phyloP scores from a whole-genome alignment of 1,140 invertebrate species.

The Gryllus bimaculatus region DNA sequence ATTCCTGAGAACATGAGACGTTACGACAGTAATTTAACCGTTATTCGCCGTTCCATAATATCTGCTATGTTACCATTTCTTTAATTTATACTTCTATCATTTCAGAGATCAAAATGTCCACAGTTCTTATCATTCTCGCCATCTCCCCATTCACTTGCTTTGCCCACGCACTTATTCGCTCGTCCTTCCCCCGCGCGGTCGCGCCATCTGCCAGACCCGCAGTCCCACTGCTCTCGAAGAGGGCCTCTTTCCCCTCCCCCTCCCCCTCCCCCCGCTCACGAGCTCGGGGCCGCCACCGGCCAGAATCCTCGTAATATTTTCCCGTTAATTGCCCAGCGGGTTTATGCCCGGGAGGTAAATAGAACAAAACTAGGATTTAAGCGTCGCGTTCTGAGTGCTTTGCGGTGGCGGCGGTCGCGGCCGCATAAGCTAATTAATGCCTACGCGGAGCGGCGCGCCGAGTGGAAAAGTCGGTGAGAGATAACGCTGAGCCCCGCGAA shows the following conservation, averaged over 20 bases:
- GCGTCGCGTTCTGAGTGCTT: background rate
- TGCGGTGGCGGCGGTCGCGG: background rate
- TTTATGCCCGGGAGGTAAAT: background rate
- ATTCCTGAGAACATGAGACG: too few relatives aligned
- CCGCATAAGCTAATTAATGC: slow-evolving; percentile 4
- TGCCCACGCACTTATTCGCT: background rate
- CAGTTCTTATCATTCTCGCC: background rate
- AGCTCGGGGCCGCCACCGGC: background rate
- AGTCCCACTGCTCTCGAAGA: too few relatives aligned
- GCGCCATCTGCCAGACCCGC: background rate
- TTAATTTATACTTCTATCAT: background rate
- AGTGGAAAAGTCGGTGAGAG: slow-evolving; percentile 3
- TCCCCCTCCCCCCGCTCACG: background rate
- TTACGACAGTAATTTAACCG: too few relatives aligned
- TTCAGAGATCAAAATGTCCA: background rate
- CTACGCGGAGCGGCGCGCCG: background rate
- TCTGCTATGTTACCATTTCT: background rate
- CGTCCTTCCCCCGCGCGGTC: too few relatives aligned
- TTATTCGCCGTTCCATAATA: background rate
- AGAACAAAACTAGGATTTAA: slow-evolving; percentile 5
- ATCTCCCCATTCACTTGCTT: background rate
- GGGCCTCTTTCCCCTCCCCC: too few relatives aligned
- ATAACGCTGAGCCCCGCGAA: background rate
- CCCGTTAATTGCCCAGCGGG: background rate
- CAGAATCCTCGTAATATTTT: background rate